Conservation (phyloP, 2,888 invertebrate species). For the Penaeus monodon region DNA sequence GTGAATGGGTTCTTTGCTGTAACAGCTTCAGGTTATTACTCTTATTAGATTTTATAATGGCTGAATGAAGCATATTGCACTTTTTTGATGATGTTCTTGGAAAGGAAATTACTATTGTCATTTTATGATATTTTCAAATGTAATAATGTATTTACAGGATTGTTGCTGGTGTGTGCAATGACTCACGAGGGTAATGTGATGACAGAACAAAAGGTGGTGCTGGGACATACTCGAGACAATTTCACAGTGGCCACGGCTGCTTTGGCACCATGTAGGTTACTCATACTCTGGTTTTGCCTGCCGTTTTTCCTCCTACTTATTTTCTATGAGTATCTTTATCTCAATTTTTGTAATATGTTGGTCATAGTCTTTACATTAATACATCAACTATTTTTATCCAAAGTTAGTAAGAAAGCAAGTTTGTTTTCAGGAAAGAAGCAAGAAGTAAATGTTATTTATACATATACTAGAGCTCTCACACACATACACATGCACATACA, state of each 20-base stretch:
- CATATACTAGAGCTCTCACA: no score
- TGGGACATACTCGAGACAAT: conserved; percentile 54
- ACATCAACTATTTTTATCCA: no score
- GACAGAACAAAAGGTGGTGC: conserved; percentile 50
- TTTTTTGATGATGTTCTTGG: background rate
- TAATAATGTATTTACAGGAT: conserved; percentile 24
- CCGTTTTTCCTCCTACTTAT: background rate
- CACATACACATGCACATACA: no score
- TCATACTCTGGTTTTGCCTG: background rate
- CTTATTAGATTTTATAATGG: background rate
- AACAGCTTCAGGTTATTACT: conserved; percentile 56
- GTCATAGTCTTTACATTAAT: no score
- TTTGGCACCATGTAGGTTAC: conserved; percentile 49
- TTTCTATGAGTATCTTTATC: background rate
- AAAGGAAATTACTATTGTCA: background rate
- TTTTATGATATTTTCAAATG: background rate
- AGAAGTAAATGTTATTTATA: no score
- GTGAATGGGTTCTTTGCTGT: conserved; percentile 60
- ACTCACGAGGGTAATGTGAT: conserved; percentile 43
- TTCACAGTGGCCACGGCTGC: conserved; percentile 59
- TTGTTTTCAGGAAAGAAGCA: background rate
- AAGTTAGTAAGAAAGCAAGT: no score
- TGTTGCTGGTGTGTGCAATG: conserved; percentile 51
- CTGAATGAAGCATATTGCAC: background rate
- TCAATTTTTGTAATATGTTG: no score